Base-by-base conservation (phyloP, 1,140 invertebrate species). In the Harlomillsia oculata region DNA sequence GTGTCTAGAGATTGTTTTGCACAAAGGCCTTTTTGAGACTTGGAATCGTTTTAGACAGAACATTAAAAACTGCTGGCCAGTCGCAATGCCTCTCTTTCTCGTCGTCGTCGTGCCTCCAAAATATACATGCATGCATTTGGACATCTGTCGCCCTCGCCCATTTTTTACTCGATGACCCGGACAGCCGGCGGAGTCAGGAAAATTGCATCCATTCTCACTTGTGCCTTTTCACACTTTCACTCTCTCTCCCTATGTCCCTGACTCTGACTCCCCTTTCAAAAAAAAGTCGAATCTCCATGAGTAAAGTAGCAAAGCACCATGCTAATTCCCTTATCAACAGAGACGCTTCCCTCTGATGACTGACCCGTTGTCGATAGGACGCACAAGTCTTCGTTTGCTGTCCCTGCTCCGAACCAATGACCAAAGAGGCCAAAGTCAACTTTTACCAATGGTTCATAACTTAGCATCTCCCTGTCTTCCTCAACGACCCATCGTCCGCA, bases 11-110 rank as follows among this genome's bases (percentile, higher is more conserved):
- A 64, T 60, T 64, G 59, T 61, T 60, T 64, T 60, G 62, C 37
- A 60, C 58, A 49, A 50, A 60, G 56, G 52, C 39, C 57, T 59
- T 59, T 60, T 59, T 46, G n/a, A 28, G 16, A 48, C 5, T 41
- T 40, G 11, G 39, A 53, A 40, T 56, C 54, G 41, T 34, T 20
- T 23, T 14, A 20, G 41, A n/a, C 43, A 60, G 48, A n/a, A 55
- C 62, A 64, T 64, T 64, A 64, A 64, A 64, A 64, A 64, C 56
- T 64, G 53, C 50, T 61, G 58, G 29, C 59, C 56, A 61, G 40
- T 60, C 43, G 53, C 39, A 62, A 53, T 20, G 43, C 21, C 18
- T 36, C 30, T 36, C 51, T 30, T 46, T 39, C 43, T 28, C 28
- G 14, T 32, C 14, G 11, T 48, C 34, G n/a, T 6, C 5, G 14